Conservation (phyloP, 2,113 vertebrate genomes). For the Anseranas semipalmata region DNA sequence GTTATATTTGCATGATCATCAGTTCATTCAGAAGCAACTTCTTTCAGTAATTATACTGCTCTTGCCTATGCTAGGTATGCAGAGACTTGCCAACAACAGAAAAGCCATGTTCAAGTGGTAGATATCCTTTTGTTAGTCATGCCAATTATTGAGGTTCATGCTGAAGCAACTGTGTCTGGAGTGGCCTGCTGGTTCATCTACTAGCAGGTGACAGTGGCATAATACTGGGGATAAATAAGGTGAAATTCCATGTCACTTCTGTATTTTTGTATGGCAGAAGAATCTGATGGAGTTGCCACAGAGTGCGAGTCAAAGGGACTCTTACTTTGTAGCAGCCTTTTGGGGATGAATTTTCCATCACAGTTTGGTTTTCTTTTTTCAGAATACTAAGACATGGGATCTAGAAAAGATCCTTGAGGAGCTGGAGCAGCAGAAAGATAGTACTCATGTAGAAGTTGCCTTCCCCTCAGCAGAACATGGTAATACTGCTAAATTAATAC, state of each 20-base stretch:
- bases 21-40: no score
- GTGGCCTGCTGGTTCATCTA: neutral
- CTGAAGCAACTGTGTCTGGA: neutral
- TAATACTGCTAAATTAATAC: slow-evolving; percentile 17
- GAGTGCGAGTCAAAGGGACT: neutral
- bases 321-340: neutral
- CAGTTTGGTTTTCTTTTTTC: slow-evolving; percentile 41
- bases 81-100: neutral
- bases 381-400: slow-evolving; percentile 77
- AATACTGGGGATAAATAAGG: neutral
- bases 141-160: neutral
- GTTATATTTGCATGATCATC: neutral
- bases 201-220: neutral
- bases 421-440: slow-evolving; percentile 22
- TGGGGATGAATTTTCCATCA: neutral
- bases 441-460: neutral
- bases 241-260: neutral
- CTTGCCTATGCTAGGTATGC: neutral
- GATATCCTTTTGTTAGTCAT: neutral
- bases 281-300: neutral
- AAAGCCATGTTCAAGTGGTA: neutral
- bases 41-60: neutral
- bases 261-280: neutral
- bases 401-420: slow-evolving; percentile 67
- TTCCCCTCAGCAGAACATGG: slow-evolving; percentile 28